Evolutionary conservation across 2,113 vertebrate species (phyloP), one percentile per base, ranked within the genome.

Genomic region (Urocolius indicus): DNA sequence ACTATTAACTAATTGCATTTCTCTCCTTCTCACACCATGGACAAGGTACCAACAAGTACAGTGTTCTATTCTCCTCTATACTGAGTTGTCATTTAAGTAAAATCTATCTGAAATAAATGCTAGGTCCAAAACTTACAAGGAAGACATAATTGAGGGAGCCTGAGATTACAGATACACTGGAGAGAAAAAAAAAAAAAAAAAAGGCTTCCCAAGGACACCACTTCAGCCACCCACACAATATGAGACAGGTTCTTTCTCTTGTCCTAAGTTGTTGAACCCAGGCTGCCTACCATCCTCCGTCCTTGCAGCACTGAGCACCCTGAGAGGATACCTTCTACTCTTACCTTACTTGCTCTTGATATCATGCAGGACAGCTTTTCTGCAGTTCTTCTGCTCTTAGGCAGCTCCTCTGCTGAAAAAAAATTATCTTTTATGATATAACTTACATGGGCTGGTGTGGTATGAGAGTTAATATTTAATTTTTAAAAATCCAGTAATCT

Each of bases 161-260:
- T 61, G 52, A 0, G 0, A 62, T 49, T 68, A 21, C 43, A 34
- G 75, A 41, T 3, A 48, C 26, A 27, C 72, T 72, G 26, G 41
- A 67, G n/a, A n/a, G n/a, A n/a, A n/a, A n/a, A n/a, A n/a, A n/a
- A n/a, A n/a, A n/a, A n/a, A 38, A 57, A 38, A 21, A 57, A 51
- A 66, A 15, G 43, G 1, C 10, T 15, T 61, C 16, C 29, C 36
- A 36, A 10, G 32, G 32, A 29, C 27, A 36, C 26, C 41, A 49
- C 9, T 30, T 6, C 32, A 14, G 46, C 38, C 32, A 48, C 6
- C 16, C 52, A 19, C 16, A 6, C 23, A 32, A 21, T 0, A 0
- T 63, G 49, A 45, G 54, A 22, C 23, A 11, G 11, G 36, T n/a
- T 65, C 24, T 46, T 79, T 65, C 34, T 3, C 34, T 55, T 51